A percentile compares a stretch with the other conserved stretches of the same genome.
Evolutionary conservation across 23 tunicate genomes (phyloP).

Genomic region (Botrylloides violaceus): DNA sequence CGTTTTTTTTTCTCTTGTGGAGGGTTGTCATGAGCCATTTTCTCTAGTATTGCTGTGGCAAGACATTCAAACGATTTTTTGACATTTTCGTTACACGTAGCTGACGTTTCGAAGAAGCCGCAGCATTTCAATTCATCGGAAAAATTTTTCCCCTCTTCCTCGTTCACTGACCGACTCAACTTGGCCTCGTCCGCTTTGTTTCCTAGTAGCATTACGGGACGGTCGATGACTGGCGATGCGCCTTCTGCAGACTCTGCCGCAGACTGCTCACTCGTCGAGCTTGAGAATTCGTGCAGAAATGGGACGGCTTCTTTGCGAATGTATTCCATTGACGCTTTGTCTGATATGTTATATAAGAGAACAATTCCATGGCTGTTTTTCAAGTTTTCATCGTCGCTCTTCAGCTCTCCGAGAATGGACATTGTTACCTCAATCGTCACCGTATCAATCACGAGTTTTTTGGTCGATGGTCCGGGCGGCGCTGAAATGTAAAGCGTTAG

Average conservation of each 20-base stretch:
- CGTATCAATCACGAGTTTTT: neutral
- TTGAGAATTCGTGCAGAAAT: neutral
- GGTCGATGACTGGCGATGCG: slow-evolving; percentile 11
- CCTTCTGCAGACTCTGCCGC: slow-evolving; percentile 29
- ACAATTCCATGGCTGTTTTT: neutral
- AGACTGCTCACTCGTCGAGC: neutral
- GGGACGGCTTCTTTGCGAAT: slow-evolving; percentile 1
- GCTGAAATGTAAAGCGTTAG: slow-evolving; percentile 4
- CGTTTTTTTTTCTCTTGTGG: slow-evolving; percentile 4
- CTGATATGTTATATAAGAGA: slow-evolving; percentile 7
- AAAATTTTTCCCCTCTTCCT: slow-evolving; percentile 39
- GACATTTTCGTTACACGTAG: slow-evolving; percentile 80
- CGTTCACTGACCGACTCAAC: slow-evolving; percentile 39
- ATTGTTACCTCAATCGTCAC: neutral
- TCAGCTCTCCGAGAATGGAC: neutral
- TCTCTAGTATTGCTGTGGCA: slow-evolving; percentile 18
- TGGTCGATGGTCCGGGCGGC: slow-evolving; percentile 5
- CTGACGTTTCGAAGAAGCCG: slow-evolving; percentile 79
- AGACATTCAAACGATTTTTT: slow-evolving; percentile 51
- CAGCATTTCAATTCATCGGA: slow-evolving; percentile 36
- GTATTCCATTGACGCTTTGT: slow-evolving; percentile 3
- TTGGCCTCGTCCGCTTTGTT: slow-evolving; percentile 92
- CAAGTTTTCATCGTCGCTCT: neutral
- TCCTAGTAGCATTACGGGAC: slow-evolving; percentile 63
- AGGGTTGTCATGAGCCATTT: neutral